These are phyloP conservation scores for Holcopasites calliopsidis DNA, from an alignment of 1,140 invertebrate genomes.

Conservation along the genomic window DNA sequence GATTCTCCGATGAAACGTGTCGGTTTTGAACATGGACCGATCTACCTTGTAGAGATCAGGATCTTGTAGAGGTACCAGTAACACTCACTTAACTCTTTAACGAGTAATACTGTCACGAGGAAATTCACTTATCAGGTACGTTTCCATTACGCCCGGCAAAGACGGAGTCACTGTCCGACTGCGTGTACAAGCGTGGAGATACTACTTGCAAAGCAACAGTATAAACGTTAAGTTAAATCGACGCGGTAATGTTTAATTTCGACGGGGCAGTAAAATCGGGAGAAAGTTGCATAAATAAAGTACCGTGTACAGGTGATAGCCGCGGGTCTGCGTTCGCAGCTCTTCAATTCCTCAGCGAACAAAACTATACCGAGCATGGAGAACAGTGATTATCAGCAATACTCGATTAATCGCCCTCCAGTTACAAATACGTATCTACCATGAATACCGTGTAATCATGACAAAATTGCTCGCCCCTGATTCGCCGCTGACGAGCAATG, in stretches of 20 bases:
- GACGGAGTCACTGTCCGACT: too few species aligned
- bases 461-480: conserved; percentile 54
- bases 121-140: conserved; percentile 13
- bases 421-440: conserved; percentile 57
- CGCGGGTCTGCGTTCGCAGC: neutral
- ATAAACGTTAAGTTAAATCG: neutral
- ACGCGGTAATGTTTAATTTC: conserved; percentile 15
- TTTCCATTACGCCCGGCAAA: conserved; percentile 9
- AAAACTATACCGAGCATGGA: neutral
- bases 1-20: too few species aligned
- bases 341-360: neutral
- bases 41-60: neutral
- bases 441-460: conserved; percentile 55
- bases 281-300: conserved; percentile 33
- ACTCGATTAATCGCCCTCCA: conserved; percentile 45
- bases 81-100: conserved; percentile 25
- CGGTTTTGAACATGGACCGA: conserved; percentile 3
- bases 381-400: conserved; percentile 47
- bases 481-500: conserved; percentile 49
- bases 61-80: neutral
- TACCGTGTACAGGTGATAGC: neutral
- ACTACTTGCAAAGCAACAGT: neutral
- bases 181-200: neutral
- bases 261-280: neutral
- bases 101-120: conserved; percentile 14